Percentiles rank a stretch among this genome's conserved stretches.
Conservation (phyloP, 2,797 vertebrate genomes). For the Coregonus sp. region DNA sequence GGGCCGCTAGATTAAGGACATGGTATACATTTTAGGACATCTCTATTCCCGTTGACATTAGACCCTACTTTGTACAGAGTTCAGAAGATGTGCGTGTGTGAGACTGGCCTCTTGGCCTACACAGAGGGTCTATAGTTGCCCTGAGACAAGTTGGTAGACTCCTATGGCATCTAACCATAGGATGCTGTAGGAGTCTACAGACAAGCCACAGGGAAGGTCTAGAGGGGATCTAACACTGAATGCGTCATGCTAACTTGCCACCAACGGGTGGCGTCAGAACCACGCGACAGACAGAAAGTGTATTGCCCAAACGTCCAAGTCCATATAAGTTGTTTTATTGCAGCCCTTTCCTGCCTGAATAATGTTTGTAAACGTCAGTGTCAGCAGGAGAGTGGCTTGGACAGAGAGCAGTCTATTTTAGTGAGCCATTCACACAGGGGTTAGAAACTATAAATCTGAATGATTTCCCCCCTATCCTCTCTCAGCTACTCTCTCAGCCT, state of each 20-base stretch:
- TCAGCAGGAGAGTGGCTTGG: constrained; percentile 26
- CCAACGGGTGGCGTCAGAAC: constrained; percentile 53
- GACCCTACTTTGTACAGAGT: not conserved
- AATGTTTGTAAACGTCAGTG: constrained; percentile 56
- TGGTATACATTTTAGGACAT: too few relatives aligned
- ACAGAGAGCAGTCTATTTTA: constrained; percentile 65
- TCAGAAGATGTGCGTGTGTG: constrained; percentile 17
- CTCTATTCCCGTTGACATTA: too few relatives aligned
- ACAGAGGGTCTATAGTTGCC: too few relatives aligned
- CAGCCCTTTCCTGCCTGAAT: constrained; percentile 49
- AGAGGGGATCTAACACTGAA: too few relatives aligned
- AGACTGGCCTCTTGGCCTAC: constrained; percentile 20
- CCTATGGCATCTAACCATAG: too few relatives aligned
- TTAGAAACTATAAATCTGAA: constrained; percentile 71
- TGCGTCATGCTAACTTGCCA: constrained; percentile 23
- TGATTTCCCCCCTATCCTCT: constrained; percentile 49
- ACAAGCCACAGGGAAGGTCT: not conserved
- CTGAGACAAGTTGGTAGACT: too few relatives aligned
- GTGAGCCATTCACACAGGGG: constrained; percentile 57
- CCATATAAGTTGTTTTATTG: constrained; percentile 61
- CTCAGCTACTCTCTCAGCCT: constrained; percentile 46
- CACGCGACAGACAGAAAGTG: not conserved
- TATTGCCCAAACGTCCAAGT: constrained; percentile 27
- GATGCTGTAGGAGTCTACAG: too few relatives aligned
- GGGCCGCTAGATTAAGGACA: not conserved